These are phyloP conservation scores for Channallabes apus DNA, from an alignment of 2,797 vertebrate species.

Conservation along the genomic window DNA sequence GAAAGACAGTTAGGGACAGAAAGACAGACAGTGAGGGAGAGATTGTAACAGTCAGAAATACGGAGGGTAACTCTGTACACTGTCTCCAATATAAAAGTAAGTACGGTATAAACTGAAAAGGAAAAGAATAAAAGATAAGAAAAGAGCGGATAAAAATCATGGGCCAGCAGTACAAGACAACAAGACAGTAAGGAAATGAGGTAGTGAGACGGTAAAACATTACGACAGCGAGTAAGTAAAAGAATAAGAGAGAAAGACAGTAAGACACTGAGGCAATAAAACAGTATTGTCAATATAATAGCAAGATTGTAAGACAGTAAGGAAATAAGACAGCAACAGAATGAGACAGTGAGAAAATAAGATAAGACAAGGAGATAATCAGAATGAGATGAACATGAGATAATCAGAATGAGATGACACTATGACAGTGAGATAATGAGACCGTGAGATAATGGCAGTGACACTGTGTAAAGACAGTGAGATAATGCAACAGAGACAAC, in stretches of 20 bases:
- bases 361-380: not conserved
- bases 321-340: not conserved
- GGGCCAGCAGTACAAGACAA: not conserved
- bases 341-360: conserved; percentile 55
- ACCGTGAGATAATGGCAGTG: not conserved
- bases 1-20: not conserved
- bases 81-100: not conserved
- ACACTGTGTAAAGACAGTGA: not conserved
- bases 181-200: not conserved
- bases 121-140: not conserved
- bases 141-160: not conserved
- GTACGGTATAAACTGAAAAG: not conserved
- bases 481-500: not conserved
- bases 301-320: not conserved
- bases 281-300: no score
- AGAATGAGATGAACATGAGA: not conserved
- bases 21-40: not conserved
- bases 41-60: not conserved
- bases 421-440: not conserved
- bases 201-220: not conserved
- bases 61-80: not conserved
- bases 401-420: not conserved
- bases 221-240: not conserved
- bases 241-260: not conserved
- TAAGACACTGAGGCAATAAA: not conserved